phyloP scores from a whole-genome alignment of 2,797 vertebrate genomes.

The Vireo griseus region DNA sequence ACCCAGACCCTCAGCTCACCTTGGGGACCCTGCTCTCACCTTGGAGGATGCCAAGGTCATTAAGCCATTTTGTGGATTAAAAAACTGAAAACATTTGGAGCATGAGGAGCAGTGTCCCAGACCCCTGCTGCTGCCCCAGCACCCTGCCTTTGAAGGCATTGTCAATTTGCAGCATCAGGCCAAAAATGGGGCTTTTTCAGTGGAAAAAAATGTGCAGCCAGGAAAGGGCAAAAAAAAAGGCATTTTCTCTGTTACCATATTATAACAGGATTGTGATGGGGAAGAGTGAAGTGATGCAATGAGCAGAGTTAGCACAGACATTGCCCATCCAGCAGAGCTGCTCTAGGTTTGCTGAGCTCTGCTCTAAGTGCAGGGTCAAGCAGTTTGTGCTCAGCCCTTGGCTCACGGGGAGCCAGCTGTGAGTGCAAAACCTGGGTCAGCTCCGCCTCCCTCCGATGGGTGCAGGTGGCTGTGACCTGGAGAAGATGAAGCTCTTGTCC shows the following conservation, averaged over 20 bases:
- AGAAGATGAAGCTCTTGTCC: neutral
- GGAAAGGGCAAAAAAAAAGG: neutral
- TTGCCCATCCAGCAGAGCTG: neutral
- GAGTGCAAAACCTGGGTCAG: neutral
- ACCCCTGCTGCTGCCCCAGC: neutral
- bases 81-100: neutral
- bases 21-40: neutral
- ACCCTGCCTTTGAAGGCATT: accelerated
- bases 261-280: neutral
- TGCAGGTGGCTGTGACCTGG: neutral
- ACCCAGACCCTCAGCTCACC: neutral
- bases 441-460: accelerated
- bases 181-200: neutral
- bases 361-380: neutral
- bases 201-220: neutral
- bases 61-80: neutral
- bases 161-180: neutral
- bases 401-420: neutral
- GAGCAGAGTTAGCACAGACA: neutral
- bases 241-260: neutral
- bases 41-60: neutral
- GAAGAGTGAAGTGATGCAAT: neutral
- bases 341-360: neutral
- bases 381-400: neutral
- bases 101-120: accelerated